Base-by-base conservation (phyloP, 2,888 invertebrate genomes). In the Drosophila picticornis region DNA sequence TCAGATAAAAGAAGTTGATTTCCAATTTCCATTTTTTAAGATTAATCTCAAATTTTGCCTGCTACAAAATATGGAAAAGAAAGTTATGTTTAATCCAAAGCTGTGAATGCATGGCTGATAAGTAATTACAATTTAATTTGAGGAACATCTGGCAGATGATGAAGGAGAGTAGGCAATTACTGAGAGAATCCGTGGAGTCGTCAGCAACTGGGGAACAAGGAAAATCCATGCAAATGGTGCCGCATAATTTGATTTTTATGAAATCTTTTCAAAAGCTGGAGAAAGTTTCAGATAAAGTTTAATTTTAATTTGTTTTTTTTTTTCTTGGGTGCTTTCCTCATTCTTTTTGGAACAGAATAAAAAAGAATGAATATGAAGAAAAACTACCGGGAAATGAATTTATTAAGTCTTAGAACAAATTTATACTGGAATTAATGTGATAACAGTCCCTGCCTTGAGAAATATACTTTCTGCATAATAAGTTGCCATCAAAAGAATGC, bases 231-330 rank as follows among this genome's bases (percentile, higher is more conserved):
- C 1, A 22, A 7, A 22, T 22, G 13, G 7, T 6, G 43, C 13
- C 22, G 2, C 4, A 13, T n/a, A 46, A 25, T 7, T 16, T 7
- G 4, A 46, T 46, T 0, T 13, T 22, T 13, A 13, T 7, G 7
- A 4, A 25, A 16, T 25, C 7, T 1, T 13, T 1, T 0, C 7
- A 2, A 22, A 7, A 2, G 0, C 2, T 22, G 2, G 0, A 7
- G 4, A 13, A 22, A 13, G 43, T 4, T 46, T 46, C 1, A 11
- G 40, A 11, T 11, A 1, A 40, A 22, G 4, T 5, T 40, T 2
- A 6, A 10, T n/a, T 40, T n/a, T 2, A n/a, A 40, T 40, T 40
- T n/a, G 19, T 9, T 9, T n/a, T 19, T 13, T 11, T 34, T n/a
- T n/a, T 40, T 10, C n/a, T n/a, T 2, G n/a, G n/a, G 10, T 10